Evolutionary conservation across 2,888 invertebrate genomes (phyloP), one percentile per base, ranked within the genome.

Genomic region (Hirtodrosophila alboralis): DNA sequence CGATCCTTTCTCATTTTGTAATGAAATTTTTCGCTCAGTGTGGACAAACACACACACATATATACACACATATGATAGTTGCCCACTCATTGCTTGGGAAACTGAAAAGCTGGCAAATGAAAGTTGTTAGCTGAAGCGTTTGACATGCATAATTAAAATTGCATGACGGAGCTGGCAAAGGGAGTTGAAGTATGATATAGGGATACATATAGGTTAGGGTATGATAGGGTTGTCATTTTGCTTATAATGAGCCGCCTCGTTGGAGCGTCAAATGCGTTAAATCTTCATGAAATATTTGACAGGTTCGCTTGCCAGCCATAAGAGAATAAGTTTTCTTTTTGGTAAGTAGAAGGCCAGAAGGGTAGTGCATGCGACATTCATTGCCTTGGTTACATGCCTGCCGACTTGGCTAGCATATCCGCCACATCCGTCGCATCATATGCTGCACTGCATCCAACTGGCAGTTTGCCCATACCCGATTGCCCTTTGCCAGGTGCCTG

Each of bases 261-360:
- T 78, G 59, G 27, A 63, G 62, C 69, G 47, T 47, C 70, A 61
- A 72, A 76, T 65, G 76, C 76, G 70, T 76, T 73, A 84, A 84
- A 67, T 76, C 81, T 59, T 60, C 61, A 64, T 78, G 70, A 81
- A 74, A 67, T 78, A 81, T 59, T 58, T 48, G 77, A 52, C 59
- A 51, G 58, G 44, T 23, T 23, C 64, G 33, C 27, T 57, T 54
- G 65, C 23, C 10, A 4, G 28, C 12, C 9, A 28, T 7, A 36
- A n/a, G 26, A 31, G 14, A 14, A 7, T 16, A 18, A 14, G 18
- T n/a, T n/a, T n/a, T n/a, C n/a, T n/a, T n/a, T n/a, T n/a, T 31
- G 33, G n/a, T n/a, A 10, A 21, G 4, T 7, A 13, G 2, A 13
- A n/a, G n/a, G n/a, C 7, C 14, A n/a, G 31, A 7, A 30, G 13